phyloP scores from a whole-genome alignment of 2,888 invertebrate species.

The Drosophila nigricruria region DNA sequence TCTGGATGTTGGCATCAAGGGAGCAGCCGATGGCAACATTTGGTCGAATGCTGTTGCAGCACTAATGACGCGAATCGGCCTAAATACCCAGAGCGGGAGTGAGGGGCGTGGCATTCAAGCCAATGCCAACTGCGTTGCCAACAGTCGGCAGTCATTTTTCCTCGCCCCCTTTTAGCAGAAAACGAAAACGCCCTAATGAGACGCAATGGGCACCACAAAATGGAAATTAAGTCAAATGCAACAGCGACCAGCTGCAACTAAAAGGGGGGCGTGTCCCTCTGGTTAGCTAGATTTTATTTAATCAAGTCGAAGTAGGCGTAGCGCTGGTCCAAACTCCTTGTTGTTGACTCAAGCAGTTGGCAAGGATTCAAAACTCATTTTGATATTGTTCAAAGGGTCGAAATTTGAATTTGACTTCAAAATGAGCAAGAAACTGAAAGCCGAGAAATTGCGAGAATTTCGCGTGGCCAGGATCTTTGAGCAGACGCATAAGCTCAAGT shows the following conservation, averaged over 20 bases:
- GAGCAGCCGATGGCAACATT: conserved; percentile 54
- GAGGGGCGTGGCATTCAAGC: not conserved
- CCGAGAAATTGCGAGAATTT: conserved; percentile 43
- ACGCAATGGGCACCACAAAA: conserved; percentile 62
- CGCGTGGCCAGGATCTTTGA: conserved; percentile 32
- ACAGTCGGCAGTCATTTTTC: conserved; percentile 53
- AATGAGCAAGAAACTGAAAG: conserved; percentile 20
- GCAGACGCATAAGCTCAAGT: conserved; percentile 28
- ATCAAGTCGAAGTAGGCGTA: conserved; percentile 55
- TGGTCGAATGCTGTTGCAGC: conserved; percentile 46
- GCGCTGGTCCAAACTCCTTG: not conserved
- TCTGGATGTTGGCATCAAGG: conserved; percentile 9
- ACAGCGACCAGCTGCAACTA: conserved; percentile 32
- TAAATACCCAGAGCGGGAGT: conserved; percentile 61
- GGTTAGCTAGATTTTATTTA: conserved; percentile 59
- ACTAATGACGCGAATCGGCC: conserved; percentile 76
- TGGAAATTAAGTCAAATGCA: conserved; percentile 72
- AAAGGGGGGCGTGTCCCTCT: conserved; percentile 43
- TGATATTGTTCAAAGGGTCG: not conserved
- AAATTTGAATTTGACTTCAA: not conserved
- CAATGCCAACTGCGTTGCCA: conserved; percentile 46
- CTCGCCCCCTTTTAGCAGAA: not conserved
- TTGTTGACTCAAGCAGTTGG: not conserved
- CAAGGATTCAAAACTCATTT: conserved; percentile 21
- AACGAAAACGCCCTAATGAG: conserved; percentile 58